These are phyloP conservation scores for Odontocolon sp. DNA, from an alignment of 2,888 invertebrate genomes.

Conservation along the genomic window DNA sequence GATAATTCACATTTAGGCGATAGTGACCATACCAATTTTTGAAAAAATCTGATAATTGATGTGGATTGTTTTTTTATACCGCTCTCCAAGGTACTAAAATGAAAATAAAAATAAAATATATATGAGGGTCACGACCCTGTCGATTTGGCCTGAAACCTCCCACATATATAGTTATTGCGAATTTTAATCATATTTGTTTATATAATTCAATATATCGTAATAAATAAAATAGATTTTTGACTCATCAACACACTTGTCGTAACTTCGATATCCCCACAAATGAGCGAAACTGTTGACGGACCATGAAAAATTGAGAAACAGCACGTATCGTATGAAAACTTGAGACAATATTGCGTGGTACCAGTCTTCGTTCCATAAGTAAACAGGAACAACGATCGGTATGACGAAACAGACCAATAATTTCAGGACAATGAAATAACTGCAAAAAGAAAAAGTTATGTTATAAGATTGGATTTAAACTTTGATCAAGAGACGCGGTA, in stretches of 20 bases:
- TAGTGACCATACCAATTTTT: too few relatives aligned
- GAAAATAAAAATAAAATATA: background rate
- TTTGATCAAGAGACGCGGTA: too few relatives aligned
- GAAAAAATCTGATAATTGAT: too few relatives aligned
- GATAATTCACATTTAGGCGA: too few relatives aligned
- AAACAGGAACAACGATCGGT: constrained; percentile 83
- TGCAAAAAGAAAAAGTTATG: constrained; percentile 61
- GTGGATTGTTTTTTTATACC: too few relatives aligned
- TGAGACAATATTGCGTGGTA: constrained; percentile 81
- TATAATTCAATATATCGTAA: background rate
- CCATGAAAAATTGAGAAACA: constrained; percentile 83
- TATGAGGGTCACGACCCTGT: too few relatives aligned
- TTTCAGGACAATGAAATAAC: constrained; percentile 82
- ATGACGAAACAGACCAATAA: constrained; percentile 83
- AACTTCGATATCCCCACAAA: constrained; percentile 76
- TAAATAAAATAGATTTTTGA: background rate
- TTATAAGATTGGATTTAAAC: background rate
- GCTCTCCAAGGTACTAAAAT: too few relatives aligned
- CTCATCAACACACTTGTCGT: too few relatives aligned
- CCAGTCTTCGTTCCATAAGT: constrained; percentile 83
- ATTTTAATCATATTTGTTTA: background rate
- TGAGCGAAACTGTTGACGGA: constrained; percentile 85
- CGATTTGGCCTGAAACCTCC: too few relatives aligned
- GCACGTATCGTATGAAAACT: constrained; percentile 81
- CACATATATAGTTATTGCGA: background rate